phyloP scores from a whole-genome alignment of 2,113 vertebrate genomes.

The Ptilonorhynchus violaceus region DNA sequence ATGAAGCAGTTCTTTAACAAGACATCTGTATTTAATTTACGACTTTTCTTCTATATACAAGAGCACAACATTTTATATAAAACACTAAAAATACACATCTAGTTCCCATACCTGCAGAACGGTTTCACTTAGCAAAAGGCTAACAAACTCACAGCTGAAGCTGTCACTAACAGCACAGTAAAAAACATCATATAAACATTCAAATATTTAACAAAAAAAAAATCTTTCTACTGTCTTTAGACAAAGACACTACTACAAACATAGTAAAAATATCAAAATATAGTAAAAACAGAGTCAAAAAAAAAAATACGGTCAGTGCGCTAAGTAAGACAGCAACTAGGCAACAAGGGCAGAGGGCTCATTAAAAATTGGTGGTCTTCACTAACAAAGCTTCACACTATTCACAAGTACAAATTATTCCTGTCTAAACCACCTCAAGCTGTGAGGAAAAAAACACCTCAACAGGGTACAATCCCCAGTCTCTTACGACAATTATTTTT shows the following conservation, averaged over 20 bases:
- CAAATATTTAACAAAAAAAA: neutral
- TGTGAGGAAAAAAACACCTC: neutral
- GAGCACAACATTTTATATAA: neutral
- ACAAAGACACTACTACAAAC: neutral
- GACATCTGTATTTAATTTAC: neutral
- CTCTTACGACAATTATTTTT: neutral
- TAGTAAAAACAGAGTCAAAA: too few species aligned
- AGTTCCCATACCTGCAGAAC: neutral
- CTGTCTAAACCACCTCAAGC: neutral
- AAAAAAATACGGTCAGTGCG: neutral
- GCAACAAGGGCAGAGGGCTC: neutral
- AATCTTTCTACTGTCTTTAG: neutral
- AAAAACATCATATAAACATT: neutral
- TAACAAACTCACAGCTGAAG: neutral
- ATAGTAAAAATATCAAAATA: neutral
- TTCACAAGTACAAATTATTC: neutral
- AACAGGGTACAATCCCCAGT: neutral
- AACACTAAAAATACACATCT: neutral
- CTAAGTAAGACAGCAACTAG: neutral
- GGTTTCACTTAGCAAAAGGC: neutral
- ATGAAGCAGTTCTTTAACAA: neutral
- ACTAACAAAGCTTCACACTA: neutral
- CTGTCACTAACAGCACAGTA: neutral
- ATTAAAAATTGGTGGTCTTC: neutral
- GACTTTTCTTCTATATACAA: neutral